Base-by-base conservation (phyloP, 2,888 invertebrate genomes). In the Cryptops parisi region DNA sequence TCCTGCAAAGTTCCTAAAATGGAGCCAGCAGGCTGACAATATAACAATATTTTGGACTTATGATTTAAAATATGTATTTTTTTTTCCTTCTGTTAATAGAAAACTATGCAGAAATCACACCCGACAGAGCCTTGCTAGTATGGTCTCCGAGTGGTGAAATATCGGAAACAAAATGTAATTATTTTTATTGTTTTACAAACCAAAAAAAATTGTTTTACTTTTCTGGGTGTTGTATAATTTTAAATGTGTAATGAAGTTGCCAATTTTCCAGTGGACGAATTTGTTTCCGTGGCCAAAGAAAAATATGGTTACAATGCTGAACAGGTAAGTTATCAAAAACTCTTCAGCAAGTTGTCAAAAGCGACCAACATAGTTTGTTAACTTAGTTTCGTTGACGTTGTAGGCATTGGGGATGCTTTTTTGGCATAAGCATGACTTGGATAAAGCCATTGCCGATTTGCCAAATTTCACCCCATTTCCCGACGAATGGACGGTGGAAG, bases 401-500 rank as follows among this genome's bases (percentile, higher is more conserved):
- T 60, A 72, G 73, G 94, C 96, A 21, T 73, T 97, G 55, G 96
- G 96, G 12, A 91, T 97, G 90, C 73, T 97, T 39, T 94, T 91
- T 70, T 97, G 94, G 93, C 94, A 96, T 67, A 91, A 93, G 72
- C 94, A 96, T 70, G 90, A 94, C 68, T 75, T 96, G 56, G 89
- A 86, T 61, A 78, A 87, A 63, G 94, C 96, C 6, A 82, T 93
- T 21, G 75, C 86, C 69, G 96, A 96, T 68, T 76, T 97, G 62
- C 87, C 93, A 1, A 96, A 96, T 70, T 97, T 94, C 68, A 91
- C 91, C 55, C 96, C 96, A 1, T 91, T 93, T 64, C 94, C 94
- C 15, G 94, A 96, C 71, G 94, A 96, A 66, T 97, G 96, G 96
- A 89, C 93, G 2, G 85, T 89, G 1, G 96, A 97, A 70, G 97